Percentiles rank a stretch among this genome's conserved stretches.
phyloP scores from a whole-genome alignment of 1,140 invertebrate species.

The Dreissena polymorpha region DNA sequence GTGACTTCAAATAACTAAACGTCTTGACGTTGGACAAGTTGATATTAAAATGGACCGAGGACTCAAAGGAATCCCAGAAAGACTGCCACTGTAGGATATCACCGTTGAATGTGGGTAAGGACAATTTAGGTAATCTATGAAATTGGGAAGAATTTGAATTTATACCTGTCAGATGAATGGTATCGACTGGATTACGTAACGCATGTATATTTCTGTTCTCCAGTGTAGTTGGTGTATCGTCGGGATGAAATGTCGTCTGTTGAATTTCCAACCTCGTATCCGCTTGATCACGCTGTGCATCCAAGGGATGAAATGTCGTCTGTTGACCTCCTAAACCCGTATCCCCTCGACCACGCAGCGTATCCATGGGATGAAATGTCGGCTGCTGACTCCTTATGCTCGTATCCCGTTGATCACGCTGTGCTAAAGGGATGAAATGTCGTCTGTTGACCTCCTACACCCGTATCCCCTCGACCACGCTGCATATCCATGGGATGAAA shows the following conservation, averaged over 20 bases:
- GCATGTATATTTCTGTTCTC: too few species aligned
- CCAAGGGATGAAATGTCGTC: not conserved
- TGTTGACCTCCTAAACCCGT: not conserved
- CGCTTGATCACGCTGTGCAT: not conserved
- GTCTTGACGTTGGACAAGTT: slow-evolving; percentile 29
- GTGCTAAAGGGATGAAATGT: too few species aligned
- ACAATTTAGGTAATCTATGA: slow-evolving; percentile 16
- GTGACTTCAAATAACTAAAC: slow-evolving; percentile 9
- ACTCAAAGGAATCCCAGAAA: slow-evolving; percentile 45
- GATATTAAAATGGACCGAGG: slow-evolving; percentile 16
- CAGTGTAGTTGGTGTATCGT: not conserved
- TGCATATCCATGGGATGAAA: too few species aligned
- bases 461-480: too few species aligned
- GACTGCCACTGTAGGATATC: slow-evolving; percentile 25
- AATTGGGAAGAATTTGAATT: slow-evolving; percentile 1
- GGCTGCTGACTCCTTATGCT: not conserved
- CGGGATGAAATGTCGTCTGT: not conserved
- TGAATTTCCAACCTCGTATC: not conserved
- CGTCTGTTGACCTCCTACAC: too few species aligned
- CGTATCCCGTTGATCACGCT: not conserved
- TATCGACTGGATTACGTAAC: too few species aligned
- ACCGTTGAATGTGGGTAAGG: slow-evolving; percentile 24
- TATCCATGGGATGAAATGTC: too few species aligned
- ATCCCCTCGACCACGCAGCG: not conserved
- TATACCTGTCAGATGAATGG: too few species aligned